Conservation (phyloP, 92 coral and sea anemone species). For the Isaurus tuberculatus region DNA sequence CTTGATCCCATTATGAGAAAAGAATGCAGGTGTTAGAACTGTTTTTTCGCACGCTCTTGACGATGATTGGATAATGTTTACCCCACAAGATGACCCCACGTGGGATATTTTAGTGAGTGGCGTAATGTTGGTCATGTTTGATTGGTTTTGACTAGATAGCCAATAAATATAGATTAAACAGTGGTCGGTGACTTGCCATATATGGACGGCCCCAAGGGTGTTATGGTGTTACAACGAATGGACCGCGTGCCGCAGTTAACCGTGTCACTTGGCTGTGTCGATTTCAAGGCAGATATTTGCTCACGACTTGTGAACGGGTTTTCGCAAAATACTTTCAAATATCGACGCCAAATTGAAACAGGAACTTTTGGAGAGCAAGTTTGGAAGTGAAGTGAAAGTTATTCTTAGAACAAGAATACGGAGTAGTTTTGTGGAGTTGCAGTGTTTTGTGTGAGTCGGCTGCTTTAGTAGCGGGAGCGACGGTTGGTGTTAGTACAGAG, state of each 20-base stretch:
- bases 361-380: conserved; percentile 32
- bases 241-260: conserved; percentile 99
- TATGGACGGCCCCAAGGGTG: conserved; percentile 99
- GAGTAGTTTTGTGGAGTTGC: conserved; percentile 48
- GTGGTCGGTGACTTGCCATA: conserved; percentile 86
- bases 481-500: conserved; percentile 80
- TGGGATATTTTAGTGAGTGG: conserved; percentile 98
- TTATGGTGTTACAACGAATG: conserved; percentile 97
- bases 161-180: conserved; percentile 99
- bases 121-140: conserved; percentile 97
- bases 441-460: conserved; percentile 60
- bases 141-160: conserved; percentile 99
- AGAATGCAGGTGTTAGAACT: conserved; percentile 99
- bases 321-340: conserved; percentile 62
- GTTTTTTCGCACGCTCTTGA: conserved; percentile 99
- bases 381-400: conserved; percentile 49
- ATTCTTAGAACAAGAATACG: conserved; percentile 47
- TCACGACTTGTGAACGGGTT: conserved; percentile 86
- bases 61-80: conserved; percentile 98
- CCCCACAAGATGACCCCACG: conserved; percentile 99
- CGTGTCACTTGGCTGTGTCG: conserved; percentile 99
- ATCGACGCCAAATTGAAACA: conserved; percentile 60
- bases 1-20: conserved; percentile 99
- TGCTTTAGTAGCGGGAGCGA: conserved; percentile 79
- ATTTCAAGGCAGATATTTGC: conserved; percentile 94